Evolutionary conservation across 2,797 vertebrate species (phyloP), one percentile per base, ranked within the genome.

Genomic region (Chaetophractus vellerosus): DNA sequence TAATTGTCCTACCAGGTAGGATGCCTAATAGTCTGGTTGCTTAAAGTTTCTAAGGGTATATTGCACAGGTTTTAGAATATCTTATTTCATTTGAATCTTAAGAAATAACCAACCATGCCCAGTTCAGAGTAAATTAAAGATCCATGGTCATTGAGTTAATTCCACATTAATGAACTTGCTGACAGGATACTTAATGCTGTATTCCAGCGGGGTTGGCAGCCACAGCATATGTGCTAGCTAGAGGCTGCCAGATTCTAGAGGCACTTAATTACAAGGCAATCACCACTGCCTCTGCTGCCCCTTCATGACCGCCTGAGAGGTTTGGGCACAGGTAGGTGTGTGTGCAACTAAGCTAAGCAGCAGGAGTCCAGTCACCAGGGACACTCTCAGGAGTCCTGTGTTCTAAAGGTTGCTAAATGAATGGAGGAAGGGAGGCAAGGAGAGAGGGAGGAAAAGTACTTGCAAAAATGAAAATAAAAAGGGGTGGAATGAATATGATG

Each of bases 71-170:
- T 59, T 89, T 90, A n/a, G 92, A 83, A 57, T 74, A 82, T 1
- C 50, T 64, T 64, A 63, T 69, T 94, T 88, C 23, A 75, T 41
- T 91, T 91, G 55, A 83, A 88, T 81, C 4, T 18, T 84, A 57
- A 90, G 79, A 31, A 55, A 52, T 74, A 89, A 92, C 33, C 57
- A 80, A 78, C 31, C 50, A 11, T 57, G 83, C 90, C 50, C 45
- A 79, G 64, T 76, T 94, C 64, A 52, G 28, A 79, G 86, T 81
- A 57, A 93, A 93, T 96, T 68, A 95, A 92, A 96, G 41, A 68
- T 69, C 63, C 28, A 36, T 16, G 88, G 84, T 69, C 81, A 89
- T 0, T 68, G 84, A 63, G 52, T 94, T 95, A 90, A 95, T 86
- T 74, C 61, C 63, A 81, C 63, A 38, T 79, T 88, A 83, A 96